Evolutionary conservation across 2,113 vertebrate species (phyloP), one percentile per base, ranked within the genome.

Genomic region (Sebastes schlegelii): DNA sequence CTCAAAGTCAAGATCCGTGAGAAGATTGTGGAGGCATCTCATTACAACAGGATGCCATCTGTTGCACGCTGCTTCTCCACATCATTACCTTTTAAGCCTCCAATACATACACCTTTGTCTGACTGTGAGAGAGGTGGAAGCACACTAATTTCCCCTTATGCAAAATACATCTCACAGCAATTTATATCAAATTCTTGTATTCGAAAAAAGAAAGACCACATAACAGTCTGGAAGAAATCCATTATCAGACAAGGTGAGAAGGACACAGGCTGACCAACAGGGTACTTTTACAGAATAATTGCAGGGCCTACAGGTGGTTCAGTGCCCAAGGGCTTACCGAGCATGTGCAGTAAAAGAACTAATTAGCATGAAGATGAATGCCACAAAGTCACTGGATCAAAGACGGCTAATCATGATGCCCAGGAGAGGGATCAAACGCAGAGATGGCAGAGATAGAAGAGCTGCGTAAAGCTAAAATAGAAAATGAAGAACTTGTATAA

Each of bases 301-400:
- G 82, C 86, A 79, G 76, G 74, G 79, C 81, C 85, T 87, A 92
- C 92, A 93, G 91, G 91, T 94, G 92, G 91, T 86, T 82, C 60
- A 80, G 82, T 55, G 86, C 84, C 87, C 72, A 73, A 61, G 89
- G 91, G 88, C 79, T 86, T 78, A 55, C 74, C 17, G 52, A 91
- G 83, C 85, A 87, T 74, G 85, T 90, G 89, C 87, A 86, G 89
- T 82, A 88, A 91, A 85, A 79, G 66, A 86, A 74, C 86, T 81
- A 90, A 90, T 92, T 93, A 92, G 85, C 87, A 90, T 85, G 85
- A 90, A 89, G 85, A 91, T 91, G 82, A 92, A 93, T 85, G 90
- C 85, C 84, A 81, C 71, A 80, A 81, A 89, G 86, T 89, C 83
- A 91, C 74, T 83, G 80, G 89, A 91, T 88, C 85, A 92, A 91